Evolutionary conservation across 2,113 vertebrate species (phyloP), one percentile per base, ranked within the genome.

Genomic region (Gymnarchus niloticus): DNA sequence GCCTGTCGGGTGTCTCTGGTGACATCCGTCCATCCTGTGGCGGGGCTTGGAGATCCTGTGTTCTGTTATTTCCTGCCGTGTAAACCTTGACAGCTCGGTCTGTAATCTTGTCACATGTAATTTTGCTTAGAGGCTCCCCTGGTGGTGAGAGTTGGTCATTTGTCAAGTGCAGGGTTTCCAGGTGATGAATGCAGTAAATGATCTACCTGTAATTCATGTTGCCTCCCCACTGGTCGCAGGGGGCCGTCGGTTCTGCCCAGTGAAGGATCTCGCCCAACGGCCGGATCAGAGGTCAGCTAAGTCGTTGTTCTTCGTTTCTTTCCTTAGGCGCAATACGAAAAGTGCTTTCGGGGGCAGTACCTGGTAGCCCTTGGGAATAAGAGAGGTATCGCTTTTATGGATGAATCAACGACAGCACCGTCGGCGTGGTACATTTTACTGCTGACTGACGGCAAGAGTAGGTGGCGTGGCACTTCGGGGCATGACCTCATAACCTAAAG

Each of bases 111-210:
- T 83, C 33, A 57, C 21, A 56, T 25, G 44, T 59, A 10, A 48
- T 23, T 59, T 9, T 48, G 56, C 56, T 65, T 23, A 48, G 57
- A 46, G 83, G 37, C 37, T 84, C 37, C 56, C 61, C 21, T 61
- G 54, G 19, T 33, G 21, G 54, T 23, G 61, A 77, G 81, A 57
- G 49, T 57, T 25, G 73, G 37, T 84, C 54, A 56, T 87, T 84
- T 37, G 77, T 87, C 82, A 84, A 33, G 65, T 78, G 83, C 83
- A 61, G 44, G 4, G 49, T 87, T 84, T 83, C 41, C 83, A 69
- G 84, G 82, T 81, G 81, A 89, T 87, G 85, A 87, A 86, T 78
- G 28, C 88, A 85, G 88, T 48, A 56, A 88, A 85, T 17, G 33
- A 10, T 23, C 65, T 2, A 28, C 3, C 3, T 81, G 83, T 61